Conservation (phyloP, 1,140 invertebrate genomes). For the Aricia agestis region DNA sequence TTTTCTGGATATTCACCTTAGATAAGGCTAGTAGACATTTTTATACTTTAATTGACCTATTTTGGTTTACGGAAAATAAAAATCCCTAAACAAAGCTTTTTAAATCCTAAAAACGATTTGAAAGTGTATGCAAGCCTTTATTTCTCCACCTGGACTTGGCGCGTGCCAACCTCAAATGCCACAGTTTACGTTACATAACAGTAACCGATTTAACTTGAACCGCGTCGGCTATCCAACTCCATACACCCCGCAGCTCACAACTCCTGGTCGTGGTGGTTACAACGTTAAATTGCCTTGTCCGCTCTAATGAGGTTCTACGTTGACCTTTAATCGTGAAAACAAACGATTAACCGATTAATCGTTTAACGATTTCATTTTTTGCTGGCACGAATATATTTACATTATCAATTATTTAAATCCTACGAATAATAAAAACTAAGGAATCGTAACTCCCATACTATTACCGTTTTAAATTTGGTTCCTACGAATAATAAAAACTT, state of each 20-base stretch:
- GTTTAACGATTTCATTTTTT: neutral
- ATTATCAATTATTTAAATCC: neutral
- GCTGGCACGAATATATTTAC: neutral
- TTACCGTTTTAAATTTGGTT: no score
- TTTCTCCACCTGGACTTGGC: conserved; percentile 16
- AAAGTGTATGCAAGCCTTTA: neutral
- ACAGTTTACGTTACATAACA: conserved; percentile 10
- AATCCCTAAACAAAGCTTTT: neutral
- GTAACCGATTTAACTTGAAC: neutral
- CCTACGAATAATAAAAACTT: no score
- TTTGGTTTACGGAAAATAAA: no score
- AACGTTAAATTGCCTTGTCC: neutral
- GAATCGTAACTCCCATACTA: no score
- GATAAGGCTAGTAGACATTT: no score
- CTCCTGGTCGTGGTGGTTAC: neutral
- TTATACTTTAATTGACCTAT: no score
- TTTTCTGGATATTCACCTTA: no score
- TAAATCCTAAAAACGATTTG: neutral
- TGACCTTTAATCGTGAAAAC: neutral
- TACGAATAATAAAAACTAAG: no score
- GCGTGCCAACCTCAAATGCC: conserved; percentile 24
- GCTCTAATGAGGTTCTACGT: neutral
- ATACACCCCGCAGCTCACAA: neutral
- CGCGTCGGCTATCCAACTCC: neutral
- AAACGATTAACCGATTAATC: neutral